A percentile compares a stretch with the other conserved stretches of the same genome.
phyloP scores from a whole-genome alignment of 2,113 vertebrate species.

The Rhegmatorhina hoffmannsi region DNA sequence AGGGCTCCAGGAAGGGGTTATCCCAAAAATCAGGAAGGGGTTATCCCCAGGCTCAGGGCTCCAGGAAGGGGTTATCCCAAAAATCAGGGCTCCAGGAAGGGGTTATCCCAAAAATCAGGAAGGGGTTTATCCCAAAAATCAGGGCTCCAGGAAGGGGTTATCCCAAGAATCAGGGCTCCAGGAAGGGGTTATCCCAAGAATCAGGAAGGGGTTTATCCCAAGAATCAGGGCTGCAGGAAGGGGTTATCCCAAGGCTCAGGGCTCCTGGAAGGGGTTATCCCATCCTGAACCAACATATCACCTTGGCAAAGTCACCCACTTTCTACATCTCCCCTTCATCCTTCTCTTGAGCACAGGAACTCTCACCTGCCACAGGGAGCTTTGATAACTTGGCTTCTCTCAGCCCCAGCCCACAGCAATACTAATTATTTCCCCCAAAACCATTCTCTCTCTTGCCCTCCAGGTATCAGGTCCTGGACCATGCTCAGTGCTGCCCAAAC shows the following conservation, averaged over 20 bases:
- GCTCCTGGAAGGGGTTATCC: no score
- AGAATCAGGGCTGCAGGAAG: no score
- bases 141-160: no score
- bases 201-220: not conserved
- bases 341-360: not conserved
- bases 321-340: not conserved
- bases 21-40: no score
- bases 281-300: not conserved
- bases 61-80: not conserved
- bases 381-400: not conserved
- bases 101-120: not conserved
- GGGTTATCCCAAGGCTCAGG: no score
- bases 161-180: no score
- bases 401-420: not conserved
- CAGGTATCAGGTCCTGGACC: not conserved
- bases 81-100: not conserved
- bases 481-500: not conserved
- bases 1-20: no score
- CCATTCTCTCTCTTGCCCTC: not conserved
- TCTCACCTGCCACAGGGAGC: not conserved
- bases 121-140: no score
- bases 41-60: no score
- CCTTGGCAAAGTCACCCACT: not conserved
- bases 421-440: not conserved
- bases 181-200: not conserved